Evolutionary conservation across 1,140 invertebrate species (phyloP).

Genomic region (Caenorhabditis brenneri): DNA sequence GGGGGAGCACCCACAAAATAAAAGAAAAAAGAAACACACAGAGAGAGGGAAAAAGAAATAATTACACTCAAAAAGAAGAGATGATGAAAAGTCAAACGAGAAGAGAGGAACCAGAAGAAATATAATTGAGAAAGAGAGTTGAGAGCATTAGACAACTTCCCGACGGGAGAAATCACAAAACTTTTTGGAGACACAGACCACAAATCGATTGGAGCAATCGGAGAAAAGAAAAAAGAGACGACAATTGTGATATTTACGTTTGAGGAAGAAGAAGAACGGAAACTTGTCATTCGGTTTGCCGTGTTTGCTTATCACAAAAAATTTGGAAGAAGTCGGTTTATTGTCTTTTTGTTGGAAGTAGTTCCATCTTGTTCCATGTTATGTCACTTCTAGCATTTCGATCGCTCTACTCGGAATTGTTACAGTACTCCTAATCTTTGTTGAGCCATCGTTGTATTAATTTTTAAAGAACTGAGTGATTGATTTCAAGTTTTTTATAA

Average conservation of each 20-base stretch:
- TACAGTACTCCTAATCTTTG: no score
- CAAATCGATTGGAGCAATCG: not conserved
- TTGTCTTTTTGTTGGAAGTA: no score
- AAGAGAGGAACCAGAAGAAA: not conserved
- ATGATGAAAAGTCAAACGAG: not conserved
- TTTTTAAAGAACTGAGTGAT: no score
- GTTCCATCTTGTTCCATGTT: no score
- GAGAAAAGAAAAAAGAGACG: not conserved
- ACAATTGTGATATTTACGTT: not conserved
- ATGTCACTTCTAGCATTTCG: no score
- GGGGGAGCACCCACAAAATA: not conserved
- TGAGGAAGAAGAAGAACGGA: not conserved
- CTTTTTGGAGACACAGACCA: not conserved
- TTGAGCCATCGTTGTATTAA: no score
- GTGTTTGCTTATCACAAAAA: conserved; percentile 2
- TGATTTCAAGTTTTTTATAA: not conserved
- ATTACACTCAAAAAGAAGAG: not conserved
- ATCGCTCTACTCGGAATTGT: no score
- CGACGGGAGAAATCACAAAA: not conserved
- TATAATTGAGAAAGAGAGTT: not conserved
- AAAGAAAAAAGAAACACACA: not conserved
- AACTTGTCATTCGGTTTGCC: not conserved
- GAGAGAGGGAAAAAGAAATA: not conserved
- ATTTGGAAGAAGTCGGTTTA: not conserved
- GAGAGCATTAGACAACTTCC: not conserved